Percentiles rank a stretch among this genome's conserved stretches.
These are phyloP conservation scores for Agrochola circellaris DNA, from an alignment of 2,888 invertebrate species.

Conservation along the genomic window DNA sequence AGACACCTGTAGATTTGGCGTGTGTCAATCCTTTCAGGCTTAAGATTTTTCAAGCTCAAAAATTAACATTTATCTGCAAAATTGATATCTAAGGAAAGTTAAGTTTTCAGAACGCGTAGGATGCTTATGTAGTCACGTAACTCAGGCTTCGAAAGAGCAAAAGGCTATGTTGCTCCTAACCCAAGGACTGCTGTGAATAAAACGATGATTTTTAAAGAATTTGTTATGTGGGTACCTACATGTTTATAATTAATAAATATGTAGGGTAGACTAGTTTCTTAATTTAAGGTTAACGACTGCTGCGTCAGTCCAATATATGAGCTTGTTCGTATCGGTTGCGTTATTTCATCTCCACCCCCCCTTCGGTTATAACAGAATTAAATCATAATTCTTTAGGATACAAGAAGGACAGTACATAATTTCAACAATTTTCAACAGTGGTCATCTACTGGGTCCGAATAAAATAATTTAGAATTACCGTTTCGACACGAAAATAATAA, in stretches of 20 bases:
- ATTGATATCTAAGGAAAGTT: too few species aligned
- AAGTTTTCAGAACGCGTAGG: background rate
- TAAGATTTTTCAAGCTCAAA: background rate
- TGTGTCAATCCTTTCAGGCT: conserved; percentile 1
- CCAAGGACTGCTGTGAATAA: background rate
- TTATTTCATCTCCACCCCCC: too few species aligned
- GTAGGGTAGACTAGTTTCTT: too few species aligned
- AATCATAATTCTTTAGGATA: background rate
- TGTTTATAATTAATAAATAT: too few species aligned
- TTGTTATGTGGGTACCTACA: too few species aligned
- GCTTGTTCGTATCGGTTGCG: too few species aligned
- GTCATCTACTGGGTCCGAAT: background rate
- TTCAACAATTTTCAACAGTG: background rate
- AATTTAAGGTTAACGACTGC: too few species aligned
- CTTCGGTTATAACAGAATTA: too few species aligned
- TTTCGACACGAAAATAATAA: background rate
- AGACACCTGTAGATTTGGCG: conserved; percentile 32
- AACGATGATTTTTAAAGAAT: background rate
- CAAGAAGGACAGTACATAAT: background rate
- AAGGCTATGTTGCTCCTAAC: background rate
- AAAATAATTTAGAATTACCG: too few species aligned
- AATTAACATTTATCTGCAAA: background rate
- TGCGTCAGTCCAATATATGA: too few species aligned
- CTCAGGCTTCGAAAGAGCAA: background rate
- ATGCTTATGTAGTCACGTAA: background rate